Evolutionary conservation across 2,113 vertebrate genomes (phyloP).

Genomic region (Cromileptes altivelis): DNA sequence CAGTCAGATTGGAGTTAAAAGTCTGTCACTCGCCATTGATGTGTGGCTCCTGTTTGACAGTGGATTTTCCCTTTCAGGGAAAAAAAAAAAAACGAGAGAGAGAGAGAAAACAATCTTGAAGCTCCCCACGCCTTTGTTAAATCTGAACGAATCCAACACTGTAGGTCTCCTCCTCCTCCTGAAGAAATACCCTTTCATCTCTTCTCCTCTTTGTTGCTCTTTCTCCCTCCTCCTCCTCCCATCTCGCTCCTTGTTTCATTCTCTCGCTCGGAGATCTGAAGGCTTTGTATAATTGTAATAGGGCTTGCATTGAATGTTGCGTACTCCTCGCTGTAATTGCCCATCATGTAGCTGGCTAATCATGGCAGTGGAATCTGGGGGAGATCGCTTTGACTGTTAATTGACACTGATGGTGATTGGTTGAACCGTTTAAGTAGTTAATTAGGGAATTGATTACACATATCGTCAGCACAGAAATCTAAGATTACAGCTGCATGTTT

Average conservation of each 20-base stretch:
- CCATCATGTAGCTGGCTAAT: conserved; percentile 77
- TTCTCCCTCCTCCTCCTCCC: conserved; percentile 63
- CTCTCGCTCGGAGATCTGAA: conserved; percentile 66
- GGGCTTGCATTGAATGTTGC: conserved; percentile 50
- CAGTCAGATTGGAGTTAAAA: conserved; percentile 63
- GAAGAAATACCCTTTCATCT: conserved; percentile 76
- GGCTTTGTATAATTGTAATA: conserved; percentile 70
- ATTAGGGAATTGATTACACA: conserved; percentile 76
- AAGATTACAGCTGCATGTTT: conserved; percentile 62
- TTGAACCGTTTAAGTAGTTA: conserved; percentile 74
- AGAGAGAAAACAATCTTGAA: conserved; percentile 71
- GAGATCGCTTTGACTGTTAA: conserved; percentile 73
- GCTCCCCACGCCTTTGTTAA: conserved; percentile 71
- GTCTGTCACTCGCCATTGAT: conserved; percentile 63
- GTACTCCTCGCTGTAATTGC: conserved; percentile 73
- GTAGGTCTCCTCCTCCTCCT: conserved; percentile 72
- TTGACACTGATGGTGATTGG: conserved; percentile 79
- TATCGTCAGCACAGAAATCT: conserved; percentile 45
- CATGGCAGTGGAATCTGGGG: conserved; percentile 67
- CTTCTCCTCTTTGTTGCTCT: conserved; percentile 70
- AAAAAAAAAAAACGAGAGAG: conserved; percentile 11
- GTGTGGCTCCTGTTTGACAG: conserved; percentile 53
- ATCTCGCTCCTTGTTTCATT: conserved; percentile 63
- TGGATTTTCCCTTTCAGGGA: conserved; percentile 62
- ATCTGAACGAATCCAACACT: conserved; percentile 68